Percentiles rank a stretch among this genome's conserved stretches.
phyloP scores from a whole-genome alignment of 37 sponge, comb jelly and placozoan species.

The Crambe crambe region DNA sequence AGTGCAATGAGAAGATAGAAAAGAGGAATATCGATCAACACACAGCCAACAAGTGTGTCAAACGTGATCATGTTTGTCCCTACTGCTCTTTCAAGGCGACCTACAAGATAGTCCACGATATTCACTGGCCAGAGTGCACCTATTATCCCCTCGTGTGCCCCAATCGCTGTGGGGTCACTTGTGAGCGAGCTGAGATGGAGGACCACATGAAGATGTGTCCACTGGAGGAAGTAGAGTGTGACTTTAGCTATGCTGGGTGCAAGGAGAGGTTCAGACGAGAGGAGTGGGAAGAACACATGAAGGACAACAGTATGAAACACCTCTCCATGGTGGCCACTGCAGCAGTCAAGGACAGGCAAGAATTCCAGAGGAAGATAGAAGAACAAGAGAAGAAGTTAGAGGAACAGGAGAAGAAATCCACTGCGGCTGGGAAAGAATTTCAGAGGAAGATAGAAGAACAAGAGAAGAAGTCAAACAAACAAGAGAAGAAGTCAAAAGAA shows the following conservation, averaged over 20 bases:
- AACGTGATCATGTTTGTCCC: slow-evolving; percentile 18
- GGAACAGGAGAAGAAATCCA: not conserved
- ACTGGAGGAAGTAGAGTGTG: slow-evolving; percentile 31
- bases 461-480: not conserved
- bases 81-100: slow-evolving; percentile 25
- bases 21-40: slow-evolving; percentile 11
- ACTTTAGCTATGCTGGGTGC: slow-evolving; percentile 11
- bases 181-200: not conserved
- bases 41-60: slow-evolving; percentile 9
- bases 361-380: not conserved
- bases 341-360: not conserved
- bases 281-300: slow-evolving; percentile 4
- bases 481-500: not conserved
- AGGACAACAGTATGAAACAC: not conserved
- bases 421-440: not conserved
- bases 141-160: slow-evolving; percentile 32
- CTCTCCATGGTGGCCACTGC: not conserved
- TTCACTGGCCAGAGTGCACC: slow-evolving; percentile 18
- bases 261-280: too few species aligned
- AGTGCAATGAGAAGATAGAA: slow-evolving; percentile 8
- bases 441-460: not conserved
- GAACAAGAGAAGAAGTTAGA: not conserved
- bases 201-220: slow-evolving; percentile 25
- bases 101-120: not conserved
- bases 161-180: slow-evolving; percentile 18